These are phyloP conservation scores for Eubasilissa regina DNA, from an alignment of 1,140 invertebrate species.

Conservation along the genomic window DNA sequence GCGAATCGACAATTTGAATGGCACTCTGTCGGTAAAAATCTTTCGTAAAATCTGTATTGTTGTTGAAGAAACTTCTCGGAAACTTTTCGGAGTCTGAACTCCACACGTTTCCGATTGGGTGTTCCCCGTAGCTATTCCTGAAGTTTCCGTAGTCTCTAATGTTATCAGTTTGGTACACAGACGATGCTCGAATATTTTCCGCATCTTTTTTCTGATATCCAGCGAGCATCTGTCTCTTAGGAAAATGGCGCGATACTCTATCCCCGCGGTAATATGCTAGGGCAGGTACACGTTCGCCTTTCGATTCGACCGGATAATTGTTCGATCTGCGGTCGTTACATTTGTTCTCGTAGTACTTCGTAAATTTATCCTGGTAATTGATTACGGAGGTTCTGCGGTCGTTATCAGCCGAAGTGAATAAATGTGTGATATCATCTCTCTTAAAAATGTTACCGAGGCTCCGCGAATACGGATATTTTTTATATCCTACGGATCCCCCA, in stretches of 20 bases:
- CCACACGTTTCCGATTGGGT: neutral
- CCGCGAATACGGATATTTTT: neutral
- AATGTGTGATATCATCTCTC: constrained; percentile 3
- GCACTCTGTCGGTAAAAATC: too few species aligned
- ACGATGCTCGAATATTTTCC: neutral
- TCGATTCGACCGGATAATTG: too few species aligned
- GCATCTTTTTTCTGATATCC: neutral
- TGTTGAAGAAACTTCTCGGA: neutral
- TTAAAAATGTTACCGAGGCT: neutral
- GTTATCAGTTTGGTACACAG: neutral
- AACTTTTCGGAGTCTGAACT: neutral
- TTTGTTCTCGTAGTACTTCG: neutral
- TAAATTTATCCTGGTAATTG: neutral
- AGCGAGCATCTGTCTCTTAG: too few species aligned
- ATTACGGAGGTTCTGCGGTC: neutral
- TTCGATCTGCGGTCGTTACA: too few species aligned
- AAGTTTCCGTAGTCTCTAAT: neutral
- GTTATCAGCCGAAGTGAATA: neutral
- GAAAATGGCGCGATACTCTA: too few species aligned
- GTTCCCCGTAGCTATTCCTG: constrained; percentile 4
- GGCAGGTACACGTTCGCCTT: too few species aligned
- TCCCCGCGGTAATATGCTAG: too few species aligned
- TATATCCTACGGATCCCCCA: neutral
- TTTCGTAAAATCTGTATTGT: neutral
- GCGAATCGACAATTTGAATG: too few species aligned